Conservation (phyloP, 1,140 invertebrate species). For the Rhyzopertha dominica region DNA sequence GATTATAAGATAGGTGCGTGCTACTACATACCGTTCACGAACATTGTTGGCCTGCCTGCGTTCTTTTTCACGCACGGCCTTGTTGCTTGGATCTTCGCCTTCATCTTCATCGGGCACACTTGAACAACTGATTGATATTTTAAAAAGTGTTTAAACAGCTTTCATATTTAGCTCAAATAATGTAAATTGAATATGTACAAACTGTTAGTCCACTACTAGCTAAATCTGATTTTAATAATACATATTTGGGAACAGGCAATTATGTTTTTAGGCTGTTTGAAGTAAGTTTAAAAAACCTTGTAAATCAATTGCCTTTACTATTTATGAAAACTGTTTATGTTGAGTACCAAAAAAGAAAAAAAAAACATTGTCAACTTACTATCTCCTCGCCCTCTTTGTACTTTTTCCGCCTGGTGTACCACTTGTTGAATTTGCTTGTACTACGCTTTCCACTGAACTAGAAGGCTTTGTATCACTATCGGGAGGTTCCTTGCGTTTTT, state of each 20-base stretch:
- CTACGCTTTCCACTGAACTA: conserved; percentile 52
- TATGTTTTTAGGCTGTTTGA: no score
- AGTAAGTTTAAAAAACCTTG: no score
- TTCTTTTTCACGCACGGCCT: conserved; percentile 92
- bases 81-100: conserved; percentile 74
- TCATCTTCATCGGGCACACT: conserved; percentile 58
- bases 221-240: no score
- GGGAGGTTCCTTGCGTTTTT: conserved; percentile 82
- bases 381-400: conserved; percentile 68
- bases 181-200: no score
- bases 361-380: conserved; percentile 57
- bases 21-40: conserved; percentile 82
- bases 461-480: conserved; percentile 73
- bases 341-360: no score
- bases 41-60: conserved; percentile 97
- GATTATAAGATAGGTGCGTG: no score
- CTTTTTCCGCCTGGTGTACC: conserved; percentile 54
- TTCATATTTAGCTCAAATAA: no score
- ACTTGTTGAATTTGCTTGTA: conserved; percentile 50
- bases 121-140: conserved; percentile 28
- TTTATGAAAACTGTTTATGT: no score
- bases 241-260: no score
- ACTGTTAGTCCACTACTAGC: no score
- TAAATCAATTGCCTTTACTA: no score
- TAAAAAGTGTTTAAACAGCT: no score